phyloP scores from a whole-genome alignment of 2,888 invertebrate genomes.

The Perizoma affinitatum region DNA sequence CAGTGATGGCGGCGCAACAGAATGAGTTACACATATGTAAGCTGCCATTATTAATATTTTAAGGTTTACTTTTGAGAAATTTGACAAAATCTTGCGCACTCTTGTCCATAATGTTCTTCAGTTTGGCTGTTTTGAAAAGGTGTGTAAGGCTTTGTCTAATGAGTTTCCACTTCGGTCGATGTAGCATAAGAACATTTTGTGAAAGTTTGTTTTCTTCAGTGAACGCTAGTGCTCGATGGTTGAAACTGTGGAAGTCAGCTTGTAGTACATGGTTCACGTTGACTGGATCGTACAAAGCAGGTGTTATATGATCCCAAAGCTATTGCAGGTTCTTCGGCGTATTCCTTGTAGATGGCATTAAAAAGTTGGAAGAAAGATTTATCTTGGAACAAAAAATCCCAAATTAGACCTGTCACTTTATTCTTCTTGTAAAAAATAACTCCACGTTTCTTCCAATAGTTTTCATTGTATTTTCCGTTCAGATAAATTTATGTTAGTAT shows the following conservation, averaged over 20 bases:
- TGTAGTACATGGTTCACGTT: conserved; percentile 55
- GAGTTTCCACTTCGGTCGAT: conserved; percentile 63
- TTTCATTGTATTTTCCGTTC: conserved; percentile 52
- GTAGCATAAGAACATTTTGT: conserved; percentile 54
- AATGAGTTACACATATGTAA: conserved; percentile 49
- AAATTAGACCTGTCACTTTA: conserved; percentile 52
- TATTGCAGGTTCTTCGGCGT: conserved; percentile 54
- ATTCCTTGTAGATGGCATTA: conserved; percentile 51
- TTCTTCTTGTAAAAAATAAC: conserved; percentile 51
- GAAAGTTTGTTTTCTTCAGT: conserved; percentile 52
- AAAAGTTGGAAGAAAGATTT: conserved; percentile 54
- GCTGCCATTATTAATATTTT: conserved; percentile 42
- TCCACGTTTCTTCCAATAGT: conserved; percentile 62
- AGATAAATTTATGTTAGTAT: conserved; percentile 40
- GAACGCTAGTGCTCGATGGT: conserved; percentile 50
- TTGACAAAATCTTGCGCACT: conserved; percentile 60
- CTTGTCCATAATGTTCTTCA: conserved; percentile 65
- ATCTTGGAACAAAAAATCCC: conserved; percentile 48
- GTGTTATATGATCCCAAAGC: conserved; percentile 50
- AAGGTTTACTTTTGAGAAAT: conserved; percentile 49
- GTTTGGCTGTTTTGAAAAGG: conserved; percentile 61
- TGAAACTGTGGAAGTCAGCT: conserved; percentile 54
- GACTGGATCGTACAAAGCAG: conserved; percentile 45
- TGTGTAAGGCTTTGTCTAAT: conserved; percentile 63
- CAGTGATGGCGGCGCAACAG: conserved; percentile 58